A percentile compares a stretch with the other conserved stretches of the same genome.
These are phyloP conservation scores for Melinopterus prodromus DNA, from an alignment of 2,888 invertebrate species.

Conservation along the genomic window DNA sequence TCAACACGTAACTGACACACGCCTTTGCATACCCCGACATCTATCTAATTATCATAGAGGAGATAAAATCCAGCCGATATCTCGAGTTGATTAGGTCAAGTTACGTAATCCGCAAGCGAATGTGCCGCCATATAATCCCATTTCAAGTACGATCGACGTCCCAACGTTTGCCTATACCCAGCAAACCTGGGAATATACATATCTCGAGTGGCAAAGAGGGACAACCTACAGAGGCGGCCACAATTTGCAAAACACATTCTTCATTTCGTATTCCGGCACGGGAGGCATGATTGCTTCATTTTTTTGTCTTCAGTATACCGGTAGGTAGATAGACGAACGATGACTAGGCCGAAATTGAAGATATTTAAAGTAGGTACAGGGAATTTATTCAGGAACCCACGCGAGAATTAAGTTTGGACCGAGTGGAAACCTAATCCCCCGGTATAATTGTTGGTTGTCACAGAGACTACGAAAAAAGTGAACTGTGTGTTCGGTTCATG, in stretches of 20 bases:
- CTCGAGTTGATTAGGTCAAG: background rate
- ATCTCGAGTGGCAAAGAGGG: no score
- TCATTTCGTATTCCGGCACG: background rate
- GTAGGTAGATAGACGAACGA: background rate
- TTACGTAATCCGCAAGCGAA: background rate
- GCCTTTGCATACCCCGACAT: background rate
- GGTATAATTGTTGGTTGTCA: constrained; percentile 4
- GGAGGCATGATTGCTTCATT: background rate
- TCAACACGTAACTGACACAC: background rate
- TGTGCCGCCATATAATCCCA: background rate
- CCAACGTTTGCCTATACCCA: background rate
- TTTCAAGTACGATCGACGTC: background rate
- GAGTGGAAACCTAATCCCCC: background rate
- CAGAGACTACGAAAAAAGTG: background rate
- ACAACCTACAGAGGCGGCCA: no score
- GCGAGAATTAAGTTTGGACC: constrained; percentile 4
- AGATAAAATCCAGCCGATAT: background rate
- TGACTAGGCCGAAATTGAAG: background rate
- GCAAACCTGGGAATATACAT: background rate
- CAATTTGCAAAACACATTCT: background rate
- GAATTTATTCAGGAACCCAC: constrained; percentile 4
- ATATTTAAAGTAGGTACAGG: background rate
- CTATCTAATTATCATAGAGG: background rate
- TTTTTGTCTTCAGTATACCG: background rate
- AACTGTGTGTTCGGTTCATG: background rate